Base-by-base conservation (phyloP, 2,797 vertebrate genomes). In the Geotria australis region DNA sequence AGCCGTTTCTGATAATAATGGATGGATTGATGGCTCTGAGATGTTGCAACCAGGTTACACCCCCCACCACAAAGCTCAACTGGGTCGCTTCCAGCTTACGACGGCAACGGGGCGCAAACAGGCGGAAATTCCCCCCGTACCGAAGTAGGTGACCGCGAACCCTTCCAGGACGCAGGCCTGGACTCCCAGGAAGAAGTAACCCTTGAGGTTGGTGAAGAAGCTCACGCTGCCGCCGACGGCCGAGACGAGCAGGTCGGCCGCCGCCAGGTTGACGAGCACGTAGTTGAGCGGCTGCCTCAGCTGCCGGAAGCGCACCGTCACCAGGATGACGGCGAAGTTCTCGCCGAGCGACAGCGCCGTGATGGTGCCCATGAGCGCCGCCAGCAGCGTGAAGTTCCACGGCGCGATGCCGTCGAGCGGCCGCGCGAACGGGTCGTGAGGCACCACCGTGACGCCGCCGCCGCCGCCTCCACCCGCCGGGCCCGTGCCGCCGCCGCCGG, bases 101-200 rank as follows among this genome's bases (percentile, higher is more conserved):
- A n/a, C n/a, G n/a, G n/a, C n/a, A n/a, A n/a, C n/a, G n/a, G n/a
- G n/a, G n/a, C n/a, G n/a, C n/a, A n/a, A n/a, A n/a, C n/a, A n/a
- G n/a, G n/a, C n/a, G n/a, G n/a, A n/a, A n/a, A n/a, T n/a, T n/a
- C 58, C 9, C 57, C 58, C 70, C 83, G 77, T 75, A 89, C 83
- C 84, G 64, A 89, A 83, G 69, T 74, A 86, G 12, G 82, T 85
- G n/a, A 89, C 83, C 2, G 79, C 80, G 62, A 89, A 89, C 58
- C 83, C 83, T 68, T 89, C 83, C 65, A 84, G 48, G 7, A 85
- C 68, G 47, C 83, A 89, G 58, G 81, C 78, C 77, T 79, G 84
- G 58, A 57, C 70, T 59, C 84, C 83, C 61, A 89, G 72, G 62
- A 79, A 81, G 72, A 89, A 86, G 62, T 78, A 85, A 8, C 84